These are phyloP conservation scores for Atrichornis clamosus DNA, from an alignment of 2,113 vertebrate genomes.

Conservation along the genomic window DNA sequence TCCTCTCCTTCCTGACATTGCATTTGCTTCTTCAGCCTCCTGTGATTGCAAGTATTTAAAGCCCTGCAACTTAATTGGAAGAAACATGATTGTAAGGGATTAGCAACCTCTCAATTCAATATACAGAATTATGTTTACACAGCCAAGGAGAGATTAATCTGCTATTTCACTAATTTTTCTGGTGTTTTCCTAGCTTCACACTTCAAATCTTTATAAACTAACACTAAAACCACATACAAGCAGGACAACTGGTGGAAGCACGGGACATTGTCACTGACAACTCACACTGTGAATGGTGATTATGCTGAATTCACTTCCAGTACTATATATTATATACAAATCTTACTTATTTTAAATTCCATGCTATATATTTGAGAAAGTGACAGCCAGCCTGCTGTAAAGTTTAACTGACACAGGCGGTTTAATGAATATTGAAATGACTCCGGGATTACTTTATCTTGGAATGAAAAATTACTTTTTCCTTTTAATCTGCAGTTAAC, in stretches of 20 bases:
- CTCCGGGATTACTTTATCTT: not conserved
- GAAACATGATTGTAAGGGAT: constrained; percentile 78
- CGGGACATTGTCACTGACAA: not conserved
- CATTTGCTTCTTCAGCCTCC: constrained; percentile 29
- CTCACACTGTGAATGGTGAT: not conserved
- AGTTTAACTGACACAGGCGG: not conserved
- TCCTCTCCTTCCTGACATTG: constrained; percentile 14
- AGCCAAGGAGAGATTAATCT: constrained; percentile 62
- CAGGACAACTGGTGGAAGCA: not conserved
- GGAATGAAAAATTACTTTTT: not conserved
- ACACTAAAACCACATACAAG: not conserved
- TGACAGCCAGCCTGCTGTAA: not conserved
- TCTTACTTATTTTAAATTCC: not conserved
- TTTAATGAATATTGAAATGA: not conserved
- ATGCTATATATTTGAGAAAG: not conserved
- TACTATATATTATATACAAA: not conserved
- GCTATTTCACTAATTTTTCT: constrained; percentile 71
- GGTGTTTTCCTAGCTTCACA: constrained; percentile 46
- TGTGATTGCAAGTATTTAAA: constrained; percentile 68
- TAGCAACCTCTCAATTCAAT: constrained; percentile 74
- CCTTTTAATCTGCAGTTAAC: not conserved
- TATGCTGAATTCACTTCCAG: not conserved
- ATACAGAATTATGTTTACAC: constrained; percentile 77
- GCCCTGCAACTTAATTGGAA: constrained; percentile 69
- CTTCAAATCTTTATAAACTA: constrained; percentile 23